phyloP scores from a whole-genome alignment of 2,888 invertebrate species.

The Drosophila peninsularis region DNA sequence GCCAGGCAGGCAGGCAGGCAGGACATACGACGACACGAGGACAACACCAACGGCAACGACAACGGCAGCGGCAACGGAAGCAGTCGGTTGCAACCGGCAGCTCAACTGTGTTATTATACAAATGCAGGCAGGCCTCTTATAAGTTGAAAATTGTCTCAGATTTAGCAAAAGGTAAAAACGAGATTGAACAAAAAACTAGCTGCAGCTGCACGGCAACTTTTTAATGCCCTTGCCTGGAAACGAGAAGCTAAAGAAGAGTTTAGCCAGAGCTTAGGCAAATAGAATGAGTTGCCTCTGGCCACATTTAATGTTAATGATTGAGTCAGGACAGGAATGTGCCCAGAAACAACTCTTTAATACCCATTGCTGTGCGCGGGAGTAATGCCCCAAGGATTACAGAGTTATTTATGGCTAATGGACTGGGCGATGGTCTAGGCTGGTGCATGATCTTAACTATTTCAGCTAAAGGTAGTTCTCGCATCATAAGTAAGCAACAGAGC shows the following conservation, averaged over 20 bases:
- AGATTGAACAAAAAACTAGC: conserved; percentile 2
- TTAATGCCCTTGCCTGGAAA: conserved; percentile 6
- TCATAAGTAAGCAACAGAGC: no score
- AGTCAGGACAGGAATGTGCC: not conserved
- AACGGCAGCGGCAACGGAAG: conserved; percentile 37
- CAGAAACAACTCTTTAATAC: not conserved
- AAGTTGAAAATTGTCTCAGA: conserved; percentile 75
- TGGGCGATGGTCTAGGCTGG: no score
- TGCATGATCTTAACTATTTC: no score
- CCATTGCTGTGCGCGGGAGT: not conserved
- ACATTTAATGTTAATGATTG: not conserved
- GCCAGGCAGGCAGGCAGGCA: conserved; percentile 25
- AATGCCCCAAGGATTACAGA: not conserved
- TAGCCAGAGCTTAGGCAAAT: not conserved
- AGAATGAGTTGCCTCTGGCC: not conserved
- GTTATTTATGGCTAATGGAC: not conserved
- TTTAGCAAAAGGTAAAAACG: conserved; percentile 52
- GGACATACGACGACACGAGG: conserved; percentile 16
- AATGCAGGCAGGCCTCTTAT: conserved; percentile 64
- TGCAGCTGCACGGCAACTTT: conserved; percentile 9
- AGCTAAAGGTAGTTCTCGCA: no score
- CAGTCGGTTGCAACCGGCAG: conserved; percentile 55
- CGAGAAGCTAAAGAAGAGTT: not conserved
- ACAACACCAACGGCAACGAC: conserved; percentile 15
- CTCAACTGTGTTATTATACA: conserved; percentile 70